Base-by-base conservation (phyloP, 2,113 vertebrate species). In the Platichthys stellatus region DNA sequence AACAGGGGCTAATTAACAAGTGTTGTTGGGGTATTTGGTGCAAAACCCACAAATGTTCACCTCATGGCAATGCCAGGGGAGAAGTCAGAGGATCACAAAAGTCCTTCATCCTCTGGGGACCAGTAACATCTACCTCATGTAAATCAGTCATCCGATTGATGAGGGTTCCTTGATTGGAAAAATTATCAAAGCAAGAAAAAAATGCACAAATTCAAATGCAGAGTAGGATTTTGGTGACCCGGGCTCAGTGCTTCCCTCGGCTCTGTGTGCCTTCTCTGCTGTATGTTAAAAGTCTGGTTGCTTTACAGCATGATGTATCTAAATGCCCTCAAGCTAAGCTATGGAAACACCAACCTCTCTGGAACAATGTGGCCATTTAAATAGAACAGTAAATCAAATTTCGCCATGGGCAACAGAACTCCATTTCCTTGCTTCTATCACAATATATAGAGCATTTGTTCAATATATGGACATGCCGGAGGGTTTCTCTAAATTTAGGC, bases 361-460 rank as follows among this genome's bases (percentile, higher is more conserved):
- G 62, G 78, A 82, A 89, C 57, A 81, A n/a, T 66, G 70, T 45
- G 63, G 66, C 77, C 69, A 80, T 87, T 91, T 85, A 85, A 89
- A 89, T 85, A 81, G 77, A 81, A 80, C 72, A 72, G 81, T 90
- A 88, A 91, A 92, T 93, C 90, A 88, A 82, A 90, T 67, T 56
- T 88, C 51, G 84, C 89, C 82, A 51, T 35, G 18, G 84, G 90
- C 67, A 62, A 60, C 58, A 59, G 51, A 74, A 83, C 81, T 66
- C 80, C 47, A 88, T 86, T 86, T 88, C 73, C 78, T 78, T 74
- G 26, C 57, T 61, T 69, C 72, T 23, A 83, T 81, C 64, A 72
- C 63, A 80, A 84, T 77, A 77, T 78, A 84, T 74, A 51, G 58
- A 89, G 62, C 69, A 62, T 72, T 81, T 65, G 66, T 81, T 54